phyloP scores from a whole-genome alignment of 2,113 vertebrate genomes.

The Chiloscyllium plagiosum region DNA sequence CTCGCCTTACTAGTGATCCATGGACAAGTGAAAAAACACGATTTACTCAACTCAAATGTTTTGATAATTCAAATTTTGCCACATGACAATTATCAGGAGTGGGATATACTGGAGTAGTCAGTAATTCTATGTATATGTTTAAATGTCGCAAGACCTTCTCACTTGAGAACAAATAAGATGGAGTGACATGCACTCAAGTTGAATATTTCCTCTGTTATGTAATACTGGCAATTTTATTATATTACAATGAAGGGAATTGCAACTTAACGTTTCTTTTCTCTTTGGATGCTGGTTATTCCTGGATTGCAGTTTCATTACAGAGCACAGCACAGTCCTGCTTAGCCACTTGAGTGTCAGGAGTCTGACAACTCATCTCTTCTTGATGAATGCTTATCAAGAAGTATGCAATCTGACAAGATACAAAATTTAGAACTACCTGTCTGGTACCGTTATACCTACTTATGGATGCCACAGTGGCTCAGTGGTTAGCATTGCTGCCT shows the following conservation, averaged over 20 bases:
- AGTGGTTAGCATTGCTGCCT: too few relatives aligned
- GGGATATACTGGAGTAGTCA: neutral
- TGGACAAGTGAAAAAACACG: neutral
- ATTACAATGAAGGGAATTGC: neutral
- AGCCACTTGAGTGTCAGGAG: neutral
- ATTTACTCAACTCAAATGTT: neutral
- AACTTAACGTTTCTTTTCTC: neutral
- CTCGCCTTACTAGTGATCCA: neutral
- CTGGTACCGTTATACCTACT: neutral
- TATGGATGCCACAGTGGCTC: neutral
- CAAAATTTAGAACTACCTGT: neutral
- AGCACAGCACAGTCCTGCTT: neutral
- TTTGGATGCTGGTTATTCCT: neutral
- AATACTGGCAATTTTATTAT: neutral
- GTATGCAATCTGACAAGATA: neutral
- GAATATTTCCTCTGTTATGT: neutral
- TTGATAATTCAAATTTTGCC: neutral
- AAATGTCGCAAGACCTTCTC: neutral
- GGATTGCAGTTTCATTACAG: neutral
- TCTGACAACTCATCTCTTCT: neutral
- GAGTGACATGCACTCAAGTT: neutral
- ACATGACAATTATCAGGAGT: neutral
- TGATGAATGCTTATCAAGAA: neutral
- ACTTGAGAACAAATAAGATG: neutral
- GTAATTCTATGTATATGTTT: neutral